A percentile compares a stretch with the other conserved stretches of the same genome.
These are phyloP conservation scores for Macaca mulatta DNA, from an alignment of 2,113 vertebrate species.

Conservation along the genomic window DNA sequence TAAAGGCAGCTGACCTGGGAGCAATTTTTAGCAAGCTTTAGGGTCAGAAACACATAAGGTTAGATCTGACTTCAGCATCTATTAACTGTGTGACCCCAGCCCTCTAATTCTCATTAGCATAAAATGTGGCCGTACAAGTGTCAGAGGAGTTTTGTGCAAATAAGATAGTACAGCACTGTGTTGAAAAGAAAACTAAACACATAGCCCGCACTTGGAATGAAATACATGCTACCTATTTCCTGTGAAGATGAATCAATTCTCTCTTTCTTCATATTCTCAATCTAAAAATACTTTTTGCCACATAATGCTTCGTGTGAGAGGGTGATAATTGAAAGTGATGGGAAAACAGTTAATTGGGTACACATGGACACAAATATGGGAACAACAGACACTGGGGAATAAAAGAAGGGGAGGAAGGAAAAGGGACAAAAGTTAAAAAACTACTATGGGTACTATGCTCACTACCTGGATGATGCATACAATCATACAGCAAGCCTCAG, in stretches of 20 bases:
- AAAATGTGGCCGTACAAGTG: background rate
- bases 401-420: too few species aligned
- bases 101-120: background rate
- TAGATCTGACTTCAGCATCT: background rate
- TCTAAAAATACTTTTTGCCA: constrained; percentile 42
- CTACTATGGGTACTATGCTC: too few species aligned
- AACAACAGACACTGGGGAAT: too few species aligned
- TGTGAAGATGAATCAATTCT: background rate
- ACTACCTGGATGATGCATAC: too few species aligned
- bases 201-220: background rate
- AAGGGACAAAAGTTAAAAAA: too few species aligned
- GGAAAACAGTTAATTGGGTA: background rate
- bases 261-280: background rate
- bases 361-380: too few species aligned
- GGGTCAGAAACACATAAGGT: background rate
- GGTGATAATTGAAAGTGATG: background rate
- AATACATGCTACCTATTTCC: background rate
- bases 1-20: background rate
- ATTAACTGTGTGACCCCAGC: background rate
- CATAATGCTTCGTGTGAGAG: background rate
- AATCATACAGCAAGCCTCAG: too few species aligned
- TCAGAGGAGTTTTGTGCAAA: background rate
- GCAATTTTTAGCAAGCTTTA: background rate
- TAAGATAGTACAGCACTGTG: background rate
- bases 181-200: background rate